Base-by-base conservation (phyloP, 2,113 vertebrate species). In the Fregata magnificens region DNA sequence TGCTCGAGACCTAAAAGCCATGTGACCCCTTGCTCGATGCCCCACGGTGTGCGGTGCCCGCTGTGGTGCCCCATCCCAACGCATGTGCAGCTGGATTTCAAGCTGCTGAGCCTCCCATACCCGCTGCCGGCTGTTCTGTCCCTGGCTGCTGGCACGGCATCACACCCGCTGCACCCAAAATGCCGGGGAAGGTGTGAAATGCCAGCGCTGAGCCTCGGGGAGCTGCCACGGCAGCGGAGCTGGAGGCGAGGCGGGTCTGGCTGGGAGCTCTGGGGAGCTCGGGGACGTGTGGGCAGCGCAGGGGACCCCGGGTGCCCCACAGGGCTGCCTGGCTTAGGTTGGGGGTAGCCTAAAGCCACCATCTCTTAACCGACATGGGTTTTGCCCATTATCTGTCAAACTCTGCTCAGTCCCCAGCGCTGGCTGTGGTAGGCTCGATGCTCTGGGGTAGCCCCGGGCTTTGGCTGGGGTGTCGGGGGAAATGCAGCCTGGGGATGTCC, bases 251-350 rank as follows among this genome's bases (percentile, higher is more conserved):
- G 15, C 1, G 4, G 67, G 53, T 79, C 55, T 22, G 45, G 15
- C 62, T 8, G 69, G 69, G 70, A 24, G 50, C 44, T 36, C 18
- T 0, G 6, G 40, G 42, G 29, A 45, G 32, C 44, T 8, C 0
- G 1, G 28, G 67, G 47, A 13, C 20, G 2, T 4, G 7, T 31
- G n/a, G 19, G 32, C 44, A 7, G n/a, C 1, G 0, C 14, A 0
- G 59, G 53, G 45, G 7, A 24, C 11, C 38, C 2, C 3, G 2
- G 18, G 3, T 15, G 13, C 34, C 28, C 40, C 5, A 0, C 1
- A 13, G 61, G 16, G 12, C 31, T 5, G 4, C 32, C 3, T 0
- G 38, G 31, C 3, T 52, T 8, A 0, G 2, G 3, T 7, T 2
- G 0, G 73, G 47, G 7, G 2, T 3, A 8, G 10, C 71, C 49